Conservation (phyloP, 1,140 invertebrate genomes). For the Eulimnadia texana region DNA sequence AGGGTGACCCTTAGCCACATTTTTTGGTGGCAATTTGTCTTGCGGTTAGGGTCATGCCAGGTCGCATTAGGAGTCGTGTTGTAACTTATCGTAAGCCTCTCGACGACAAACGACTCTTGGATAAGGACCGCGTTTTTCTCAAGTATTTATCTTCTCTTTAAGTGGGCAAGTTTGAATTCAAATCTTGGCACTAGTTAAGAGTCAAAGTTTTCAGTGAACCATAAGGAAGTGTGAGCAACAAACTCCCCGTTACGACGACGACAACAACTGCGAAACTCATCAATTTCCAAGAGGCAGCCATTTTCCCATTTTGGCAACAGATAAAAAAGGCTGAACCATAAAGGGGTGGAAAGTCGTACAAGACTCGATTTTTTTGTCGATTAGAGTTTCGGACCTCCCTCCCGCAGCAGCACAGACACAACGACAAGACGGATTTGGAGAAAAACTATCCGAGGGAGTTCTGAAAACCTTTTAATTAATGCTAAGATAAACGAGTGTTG, state of each 20-base stretch:
- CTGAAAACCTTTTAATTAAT: background rate
- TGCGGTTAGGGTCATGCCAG: background rate
- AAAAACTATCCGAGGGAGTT: background rate
- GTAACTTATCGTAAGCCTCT: background rate
- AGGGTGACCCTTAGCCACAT: background rate
- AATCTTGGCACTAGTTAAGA: no score
- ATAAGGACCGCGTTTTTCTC: background rate
- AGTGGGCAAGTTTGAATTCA: no score
- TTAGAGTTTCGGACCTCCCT: no score
- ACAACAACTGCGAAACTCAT: background rate
- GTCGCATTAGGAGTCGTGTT: background rate
- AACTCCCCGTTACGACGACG: background rate
- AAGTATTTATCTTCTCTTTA: no score
- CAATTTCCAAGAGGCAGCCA: background rate
- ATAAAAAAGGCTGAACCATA: no score
- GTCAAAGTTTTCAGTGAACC: no score
- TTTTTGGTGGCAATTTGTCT: background rate
- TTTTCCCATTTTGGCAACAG: background rate
- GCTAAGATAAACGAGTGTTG: background rate
- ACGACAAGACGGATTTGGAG: background rate
- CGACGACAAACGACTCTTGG: background rate
- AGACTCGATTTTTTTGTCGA: no score
- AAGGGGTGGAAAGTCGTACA: no score
- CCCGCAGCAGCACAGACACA: no score
- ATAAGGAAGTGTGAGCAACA: background rate